Conservation (phyloP, 1,140 invertebrate genomes). For the Heliothis subflexa region DNA sequence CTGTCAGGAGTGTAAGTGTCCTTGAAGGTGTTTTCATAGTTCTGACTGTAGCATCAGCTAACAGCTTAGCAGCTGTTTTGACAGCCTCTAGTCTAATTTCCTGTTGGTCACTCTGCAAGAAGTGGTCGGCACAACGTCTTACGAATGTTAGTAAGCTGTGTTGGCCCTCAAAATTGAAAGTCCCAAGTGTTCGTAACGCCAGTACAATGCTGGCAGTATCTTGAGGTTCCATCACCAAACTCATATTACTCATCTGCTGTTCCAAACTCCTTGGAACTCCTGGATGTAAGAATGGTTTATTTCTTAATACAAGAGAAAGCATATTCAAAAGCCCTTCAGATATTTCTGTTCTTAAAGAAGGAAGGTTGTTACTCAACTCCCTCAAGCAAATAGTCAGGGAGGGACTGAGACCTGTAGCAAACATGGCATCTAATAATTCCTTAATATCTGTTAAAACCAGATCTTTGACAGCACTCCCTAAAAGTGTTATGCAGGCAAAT, state of each 20-base stretch:
- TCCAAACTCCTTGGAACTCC: constrained; percentile 89
- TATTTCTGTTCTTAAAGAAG: constrained; percentile 95
- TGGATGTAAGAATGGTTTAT: constrained; percentile 93
- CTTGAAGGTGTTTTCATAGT: constrained; percentile 89
- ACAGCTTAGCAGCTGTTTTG: constrained; percentile 95
- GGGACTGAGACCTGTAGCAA: constrained; percentile 95
- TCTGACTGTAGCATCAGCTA: constrained; percentile 92
- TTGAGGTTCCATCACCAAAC: constrained; percentile 84
- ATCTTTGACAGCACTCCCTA: constrained; percentile 94
- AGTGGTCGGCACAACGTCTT: constrained; percentile 96
- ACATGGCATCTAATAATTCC: constrained; percentile 96
- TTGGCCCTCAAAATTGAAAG: constrained; percentile 98
- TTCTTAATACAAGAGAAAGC: constrained; percentile 95
- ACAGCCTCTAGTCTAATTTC: constrained; percentile 98
- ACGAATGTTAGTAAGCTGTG: constrained; percentile 97
- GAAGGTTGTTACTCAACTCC: constrained; percentile 95
- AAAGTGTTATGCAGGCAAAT: constrained; percentile 97
- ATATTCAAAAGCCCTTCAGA: constrained; percentile 96
- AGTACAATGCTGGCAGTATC: constrained; percentile 95
- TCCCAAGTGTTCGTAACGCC: constrained; percentile 97
- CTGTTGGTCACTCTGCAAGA: constrained; percentile 96
- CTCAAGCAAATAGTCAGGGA: constrained; percentile 96
- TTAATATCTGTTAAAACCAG: constrained; percentile 92
- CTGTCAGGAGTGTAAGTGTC: constrained; percentile 94
- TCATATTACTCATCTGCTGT: constrained; percentile 82